These are phyloP conservation scores for Philaethria dido DNA, from an alignment of 2,888 invertebrate genomes.

Conservation along the genomic window DNA sequence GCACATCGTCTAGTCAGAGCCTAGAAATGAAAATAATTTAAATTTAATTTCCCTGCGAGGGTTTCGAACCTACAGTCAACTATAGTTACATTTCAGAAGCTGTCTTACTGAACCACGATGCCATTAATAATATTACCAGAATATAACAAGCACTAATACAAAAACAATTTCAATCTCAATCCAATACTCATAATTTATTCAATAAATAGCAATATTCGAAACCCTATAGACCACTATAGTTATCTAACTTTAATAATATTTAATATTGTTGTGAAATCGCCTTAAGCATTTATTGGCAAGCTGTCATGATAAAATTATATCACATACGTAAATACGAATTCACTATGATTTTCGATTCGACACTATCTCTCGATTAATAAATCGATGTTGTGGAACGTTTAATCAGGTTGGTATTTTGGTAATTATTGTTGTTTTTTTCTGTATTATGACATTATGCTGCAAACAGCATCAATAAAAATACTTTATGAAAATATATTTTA, in stretches of 20 bases:
- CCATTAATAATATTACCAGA: too few relatives aligned
- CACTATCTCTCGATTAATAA: conserved; percentile 11
- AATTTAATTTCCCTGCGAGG: too few relatives aligned
- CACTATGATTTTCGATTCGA: conserved; percentile 5
- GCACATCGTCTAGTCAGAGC: too few relatives aligned
- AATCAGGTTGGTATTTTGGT: background rate
- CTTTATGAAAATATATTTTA: too few relatives aligned
- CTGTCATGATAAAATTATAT: conserved; percentile 24
- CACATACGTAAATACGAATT: background rate
- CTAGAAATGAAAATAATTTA: too few relatives aligned
- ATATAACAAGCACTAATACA: too few relatives aligned
- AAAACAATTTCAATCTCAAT: background rate
- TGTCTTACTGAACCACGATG: too few relatives aligned
- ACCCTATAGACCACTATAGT: conserved; percentile 1
- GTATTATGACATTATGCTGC: too few relatives aligned
- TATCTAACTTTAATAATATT: conserved; percentile 15
- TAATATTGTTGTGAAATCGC: conserved; percentile 15
- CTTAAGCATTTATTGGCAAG: conserved; percentile 18
- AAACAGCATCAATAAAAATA: too few relatives aligned
- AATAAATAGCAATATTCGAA: background rate
- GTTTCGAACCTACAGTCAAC: too few relatives aligned
- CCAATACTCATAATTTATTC: background rate
- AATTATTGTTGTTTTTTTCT: background rate
- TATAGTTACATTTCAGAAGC: too few relatives aligned
- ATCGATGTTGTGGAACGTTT: background rate